Base-by-base conservation (phyloP, 2,113 vertebrate species). In the Takifugu bimaculatus region DNA sequence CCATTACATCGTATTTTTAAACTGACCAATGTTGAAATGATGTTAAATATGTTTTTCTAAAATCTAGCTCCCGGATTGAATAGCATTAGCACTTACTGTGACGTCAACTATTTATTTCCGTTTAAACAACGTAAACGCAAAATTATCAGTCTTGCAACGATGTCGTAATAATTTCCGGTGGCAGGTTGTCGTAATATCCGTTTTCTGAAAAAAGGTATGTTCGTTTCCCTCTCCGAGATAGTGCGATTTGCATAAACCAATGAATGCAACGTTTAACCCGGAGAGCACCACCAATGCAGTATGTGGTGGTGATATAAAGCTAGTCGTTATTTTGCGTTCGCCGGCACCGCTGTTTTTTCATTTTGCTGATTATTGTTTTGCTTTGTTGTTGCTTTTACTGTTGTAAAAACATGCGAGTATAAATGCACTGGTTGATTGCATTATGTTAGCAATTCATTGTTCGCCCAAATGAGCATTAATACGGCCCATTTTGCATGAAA, bases 181-280 rank as follows among this genome's bases (percentile, higher is more conserved):
- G 13, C 6, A 1, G 2, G 50, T 2, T 58, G 55, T 54, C 53
- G 68, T 60, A 1, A 59, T 50, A 74, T 84, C 73, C 72, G 1
- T 1, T 58, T 20, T 26, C 13, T 3, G 0, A 6, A 0, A 2
- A 0, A 2, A 1, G 27, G 14, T n/a, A 0, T 2, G 62, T 35
- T 81, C 13, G 71, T 60, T 84, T 55, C 0, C 0, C 0, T 0
- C 4, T 0, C 52, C 5, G 5, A 0, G 1, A 57, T 57, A 1
- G 6, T 6, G 58, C 59, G 44, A 0, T 14, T 0, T 0, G 0
- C 5, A 20, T 0, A 11, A 35, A 0, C 14, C 0, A 6, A 7
- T 4, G 11, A 45, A 26, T 49, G 4, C 4, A 4, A 26, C 12
- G 1, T 1, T 12, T 26, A 43, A 5, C 4, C 1, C 11, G 35